Evolutionary conservation across 2,797 vertebrate species (phyloP).

Genomic region (Rhadinocentrus ornatus): DNA sequence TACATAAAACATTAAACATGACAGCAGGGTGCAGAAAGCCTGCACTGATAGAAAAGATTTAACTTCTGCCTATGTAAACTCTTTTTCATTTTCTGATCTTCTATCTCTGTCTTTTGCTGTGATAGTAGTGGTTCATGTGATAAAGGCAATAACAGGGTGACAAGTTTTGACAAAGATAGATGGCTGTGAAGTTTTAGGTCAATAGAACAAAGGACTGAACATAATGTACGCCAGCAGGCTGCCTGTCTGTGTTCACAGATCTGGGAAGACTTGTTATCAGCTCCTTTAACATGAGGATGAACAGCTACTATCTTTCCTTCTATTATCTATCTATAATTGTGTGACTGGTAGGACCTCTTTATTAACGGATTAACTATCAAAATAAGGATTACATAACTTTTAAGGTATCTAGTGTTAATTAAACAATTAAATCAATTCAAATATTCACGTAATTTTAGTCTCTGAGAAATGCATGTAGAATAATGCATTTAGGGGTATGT

Average conservation of each 20-base stretch:
- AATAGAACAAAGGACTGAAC: neutral
- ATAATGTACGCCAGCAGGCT: neutral
- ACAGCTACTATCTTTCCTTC: no score
- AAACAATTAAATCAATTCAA: no score
- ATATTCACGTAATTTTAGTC: no score
- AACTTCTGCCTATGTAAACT: neutral
- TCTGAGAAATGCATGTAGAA: no score
- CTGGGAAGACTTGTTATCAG: slow-evolving; percentile 1
- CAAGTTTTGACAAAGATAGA: neutral
- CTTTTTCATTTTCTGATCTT: neutral
- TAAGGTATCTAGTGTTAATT: no score
- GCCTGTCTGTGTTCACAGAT: slow-evolving; percentile 1
- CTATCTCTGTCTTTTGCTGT: slow-evolving; percentile 1
- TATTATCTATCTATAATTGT: no score
- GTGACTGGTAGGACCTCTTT: no score
- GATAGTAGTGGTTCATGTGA: neutral
- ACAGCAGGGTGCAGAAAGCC: no score
- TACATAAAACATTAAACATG: no score
- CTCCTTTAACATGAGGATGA: neutral
- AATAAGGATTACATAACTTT: no score
- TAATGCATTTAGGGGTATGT: no score
- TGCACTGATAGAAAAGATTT: neutral
- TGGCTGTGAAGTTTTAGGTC: slow-evolving; percentile 4
- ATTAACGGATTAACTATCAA: no score
- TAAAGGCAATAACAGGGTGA: slow-evolving; percentile 3